Base-by-base conservation (phyloP, 30 jellyfish, hydroid and myxozoan genomes). In the Aurelia sp. region DNA sequence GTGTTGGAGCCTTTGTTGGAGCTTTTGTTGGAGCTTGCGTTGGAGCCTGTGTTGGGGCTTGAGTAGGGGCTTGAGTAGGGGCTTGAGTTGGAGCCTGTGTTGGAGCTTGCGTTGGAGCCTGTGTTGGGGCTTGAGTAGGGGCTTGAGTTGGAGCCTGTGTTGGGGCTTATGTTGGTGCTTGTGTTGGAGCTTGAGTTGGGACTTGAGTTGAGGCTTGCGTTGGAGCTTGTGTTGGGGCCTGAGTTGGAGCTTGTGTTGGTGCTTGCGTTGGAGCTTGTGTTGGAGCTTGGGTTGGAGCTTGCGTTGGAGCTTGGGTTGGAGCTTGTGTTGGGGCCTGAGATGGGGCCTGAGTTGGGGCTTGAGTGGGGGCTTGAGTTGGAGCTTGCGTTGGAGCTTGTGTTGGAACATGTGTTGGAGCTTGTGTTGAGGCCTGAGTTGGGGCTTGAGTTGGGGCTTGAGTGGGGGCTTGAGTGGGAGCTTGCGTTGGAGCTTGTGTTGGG, bases 1-100 rank as follows among this genome's bases (percentile, higher is more conserved):
- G 70, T 40, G 85, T 82, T 22, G 91, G 91, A 10, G 73, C 40
- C 21, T 47, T 31, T 1, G 85, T 57, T 60, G 78, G 89, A 2
- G 79, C 55, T 22, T 30, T 2, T 0, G 68, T 40, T 58, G 67
- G 20, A 15, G 67, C 8, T 5, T 66, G 41, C 5, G 80, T 78
- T 61, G 89, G 89, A 24, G 21, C 15, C 4, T 60, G 31, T 0
- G 77, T 76, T 62, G 89, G 72, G 3, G 31, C 41, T 5, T 74
- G 40, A 2, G 89, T 65, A 12, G 73, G 80, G 3, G 13, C 50
- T 33, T 74, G 48, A 0, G 80, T 64, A 1, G 86, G 86, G 18
- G 16, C 63, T 4, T 68, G 62, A 0, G 91, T 21, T 12, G 91
- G 77, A 6, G 53, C 33, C 22, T 79, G 61, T 0, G 72, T 65